These are phyloP conservation scores for Diglossa cyanea DNA, from an alignment of 2,797 vertebrate species.

Conservation along the genomic window DNA sequence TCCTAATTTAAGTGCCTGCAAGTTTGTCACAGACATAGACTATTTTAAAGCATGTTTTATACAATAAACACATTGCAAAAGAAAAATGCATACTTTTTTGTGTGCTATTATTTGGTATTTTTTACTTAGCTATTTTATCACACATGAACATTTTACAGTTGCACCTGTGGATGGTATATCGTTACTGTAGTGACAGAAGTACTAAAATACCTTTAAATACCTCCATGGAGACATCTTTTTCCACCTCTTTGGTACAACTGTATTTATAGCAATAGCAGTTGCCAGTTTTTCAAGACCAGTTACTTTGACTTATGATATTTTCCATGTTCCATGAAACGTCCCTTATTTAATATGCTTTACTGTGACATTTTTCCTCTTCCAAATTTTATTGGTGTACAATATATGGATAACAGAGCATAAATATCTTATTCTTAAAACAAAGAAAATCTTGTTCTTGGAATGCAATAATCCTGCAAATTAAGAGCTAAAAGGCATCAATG, in stretches of 20 bases:
- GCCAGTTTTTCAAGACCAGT: slow-evolving; percentile 1
- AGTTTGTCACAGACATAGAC: neutral
- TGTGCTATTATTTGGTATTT: neutral
- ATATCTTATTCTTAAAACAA: neutral
- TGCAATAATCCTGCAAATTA: neutral
- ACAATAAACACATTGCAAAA: neutral
- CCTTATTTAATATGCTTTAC: neutral
- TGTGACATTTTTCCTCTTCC: neutral
- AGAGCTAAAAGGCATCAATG: neutral
- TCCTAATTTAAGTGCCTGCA: neutral
- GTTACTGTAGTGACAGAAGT: neutral
- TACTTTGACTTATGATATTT: neutral
- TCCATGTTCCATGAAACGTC: neutral
- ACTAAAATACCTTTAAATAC: slow-evolving; percentile 13
- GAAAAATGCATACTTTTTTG: neutral
- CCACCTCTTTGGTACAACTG: neutral
- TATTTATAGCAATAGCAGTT: neutral
- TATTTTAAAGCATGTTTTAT: neutral
- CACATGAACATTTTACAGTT: neutral
- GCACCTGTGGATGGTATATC: neutral
- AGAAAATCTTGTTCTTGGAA: neutral
- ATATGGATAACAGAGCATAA: neutral
- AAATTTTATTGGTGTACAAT: neutral
- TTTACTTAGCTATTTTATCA: neutral
- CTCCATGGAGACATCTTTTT: neutral